Conservation (phyloP, 1,140 invertebrate species). For the Bombus sibiricus region DNA sequence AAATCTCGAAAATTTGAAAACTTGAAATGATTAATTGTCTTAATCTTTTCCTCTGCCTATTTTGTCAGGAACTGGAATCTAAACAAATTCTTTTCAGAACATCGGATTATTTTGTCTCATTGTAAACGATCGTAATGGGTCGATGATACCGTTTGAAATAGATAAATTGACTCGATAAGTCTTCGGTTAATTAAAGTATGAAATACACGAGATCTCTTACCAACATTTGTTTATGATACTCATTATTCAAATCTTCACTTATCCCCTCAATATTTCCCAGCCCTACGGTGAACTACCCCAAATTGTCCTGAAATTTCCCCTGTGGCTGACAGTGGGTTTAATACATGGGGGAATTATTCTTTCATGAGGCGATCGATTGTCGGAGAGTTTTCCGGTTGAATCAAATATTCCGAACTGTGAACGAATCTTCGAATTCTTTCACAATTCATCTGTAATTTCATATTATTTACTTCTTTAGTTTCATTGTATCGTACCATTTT, state of each 20-base stretch:
- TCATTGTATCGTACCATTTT: no score
- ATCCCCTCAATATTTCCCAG: background rate
- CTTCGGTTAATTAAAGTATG: background rate
- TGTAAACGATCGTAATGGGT: no score
- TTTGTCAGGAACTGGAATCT: no score
- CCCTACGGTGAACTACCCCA: background rate
- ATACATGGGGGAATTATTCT: constrained; percentile 4
- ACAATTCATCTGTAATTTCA: background rate
- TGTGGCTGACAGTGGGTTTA: constrained; percentile 16
- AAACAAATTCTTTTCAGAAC: no score
- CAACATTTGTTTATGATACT: background rate
- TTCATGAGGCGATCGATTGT: constrained; percentile 10
- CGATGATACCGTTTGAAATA: no score
- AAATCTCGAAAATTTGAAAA: no score
- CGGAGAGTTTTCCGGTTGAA: background rate
- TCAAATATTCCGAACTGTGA: background rate
- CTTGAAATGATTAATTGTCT: no score
- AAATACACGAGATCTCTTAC: background rate
- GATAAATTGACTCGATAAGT: no score
- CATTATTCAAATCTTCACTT: constrained; percentile 8
- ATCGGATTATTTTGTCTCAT: no score
- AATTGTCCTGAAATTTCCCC: constrained; percentile 21
- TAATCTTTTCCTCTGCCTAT: no score
- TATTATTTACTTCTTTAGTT: background rate
- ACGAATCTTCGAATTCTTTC: background rate